Base-by-base conservation (phyloP, 2,888 invertebrate species). In the Volucella zonaria region DNA sequence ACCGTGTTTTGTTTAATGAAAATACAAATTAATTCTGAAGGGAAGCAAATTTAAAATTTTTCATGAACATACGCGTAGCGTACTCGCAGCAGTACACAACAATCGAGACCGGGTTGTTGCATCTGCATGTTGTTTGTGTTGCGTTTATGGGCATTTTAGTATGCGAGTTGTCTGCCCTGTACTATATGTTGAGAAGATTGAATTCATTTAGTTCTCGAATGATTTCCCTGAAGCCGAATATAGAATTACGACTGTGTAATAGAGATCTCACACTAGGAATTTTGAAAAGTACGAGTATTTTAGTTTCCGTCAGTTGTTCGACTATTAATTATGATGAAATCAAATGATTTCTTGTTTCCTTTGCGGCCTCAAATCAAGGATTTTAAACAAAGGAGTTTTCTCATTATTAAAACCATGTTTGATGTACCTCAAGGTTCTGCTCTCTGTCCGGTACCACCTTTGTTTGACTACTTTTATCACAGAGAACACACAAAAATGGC, bases 31-130 rank as follows among this genome's bases (percentile, higher is more conserved):
- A 43, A 66, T 66, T 71, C 66, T 51, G 14, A 71, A 59, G 59
- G 76, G 59, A 71, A 75, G 59, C 45, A 23, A 76, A 81, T 70
- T 76, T 47, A 15, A 58, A 64, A 58, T 58, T 75, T 56, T n/a
- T 45, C 18, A 56, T 64, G 40, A 67, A 47, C 64, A 9, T 52
- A 14, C 4, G 10, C 10, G 12, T 42, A 6, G 42, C 10, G 8
- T 38, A 45, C 40, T 52, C 51, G 58, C 38, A 51, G 58, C 38
- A 51, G 31, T 43, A 42, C 2, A n/a, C 15, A 43, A 8, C 38
- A 12, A 62, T 14, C 31, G 31, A 43, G 1, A 43, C n/a, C 70
- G 12, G 52, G 59, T 76, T 15, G 18, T 45, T 54, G 15, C 42
- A 51, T 18, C 49, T 75, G 23, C 49, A 66, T 15, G 23, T 52